Conservation (phyloP, 1,140 invertebrate species). For the Brevipalpus yothersi region DNA sequence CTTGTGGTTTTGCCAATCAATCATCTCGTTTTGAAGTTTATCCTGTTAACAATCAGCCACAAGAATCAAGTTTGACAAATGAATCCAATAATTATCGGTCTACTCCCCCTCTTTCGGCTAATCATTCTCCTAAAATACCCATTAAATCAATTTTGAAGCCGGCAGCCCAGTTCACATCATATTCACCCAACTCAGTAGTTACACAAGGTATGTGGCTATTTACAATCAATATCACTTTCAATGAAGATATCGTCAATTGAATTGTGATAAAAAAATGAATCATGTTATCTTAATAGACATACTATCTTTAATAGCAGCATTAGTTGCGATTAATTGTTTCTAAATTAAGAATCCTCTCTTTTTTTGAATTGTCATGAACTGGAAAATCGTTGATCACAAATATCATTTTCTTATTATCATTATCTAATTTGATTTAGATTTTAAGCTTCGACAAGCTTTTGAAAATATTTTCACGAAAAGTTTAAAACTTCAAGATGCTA, state of each 20-base stretch:
- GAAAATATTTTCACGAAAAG: conserved; percentile 71
- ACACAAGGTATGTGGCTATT: conserved; percentile 40
- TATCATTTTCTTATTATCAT: too few relatives aligned
- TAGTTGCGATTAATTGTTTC: too few relatives aligned
- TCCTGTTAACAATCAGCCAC: conserved; percentile 21
- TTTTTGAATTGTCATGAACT: too few relatives aligned
- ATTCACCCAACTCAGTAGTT: conserved; percentile 35
- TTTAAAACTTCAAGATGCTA: conserved; percentile 33
- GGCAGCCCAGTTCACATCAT: conserved; percentile 53
- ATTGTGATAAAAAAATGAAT: too few relatives aligned
- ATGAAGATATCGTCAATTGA: too few relatives aligned
- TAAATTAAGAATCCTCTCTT: too few relatives aligned
- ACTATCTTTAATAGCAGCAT: too few relatives aligned
- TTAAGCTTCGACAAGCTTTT: conserved; percentile 54
- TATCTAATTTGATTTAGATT: conserved; percentile 11
- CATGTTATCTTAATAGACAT: too few relatives aligned
- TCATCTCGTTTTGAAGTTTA: conserved; percentile 44
- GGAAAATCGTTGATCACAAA: too few relatives aligned
- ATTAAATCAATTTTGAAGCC: conserved; percentile 76
- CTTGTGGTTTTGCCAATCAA: not conserved
- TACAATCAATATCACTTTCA: too few relatives aligned
- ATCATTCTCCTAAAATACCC: conserved; percentile 23
- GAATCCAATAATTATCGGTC: not conserved
- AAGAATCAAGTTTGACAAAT: too few relatives aligned
- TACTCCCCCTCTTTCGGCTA: not conserved